Evolutionary conservation across 2,797 vertebrate genomes (phyloP).

Genomic region (Sibirionetta formosa): DNA sequence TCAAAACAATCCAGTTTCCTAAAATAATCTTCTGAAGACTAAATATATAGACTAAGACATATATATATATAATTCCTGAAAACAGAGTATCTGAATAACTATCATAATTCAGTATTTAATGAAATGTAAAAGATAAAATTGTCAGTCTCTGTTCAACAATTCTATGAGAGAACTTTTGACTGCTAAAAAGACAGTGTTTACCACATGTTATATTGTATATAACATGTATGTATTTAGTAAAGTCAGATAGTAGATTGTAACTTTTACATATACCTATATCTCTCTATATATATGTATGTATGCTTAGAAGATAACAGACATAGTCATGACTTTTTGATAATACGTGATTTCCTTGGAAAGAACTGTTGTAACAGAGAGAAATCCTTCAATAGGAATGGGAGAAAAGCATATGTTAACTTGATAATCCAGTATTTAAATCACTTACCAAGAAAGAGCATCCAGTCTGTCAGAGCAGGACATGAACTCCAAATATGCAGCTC

Average conservation of each 20-base stretch:
- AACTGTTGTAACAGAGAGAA: rapidly evolving
- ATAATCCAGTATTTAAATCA: neutral
- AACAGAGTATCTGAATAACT: neutral
- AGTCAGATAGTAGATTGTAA: neutral
- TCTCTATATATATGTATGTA: neutral
- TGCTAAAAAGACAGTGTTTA: rapidly evolving
- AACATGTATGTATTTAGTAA: neutral
- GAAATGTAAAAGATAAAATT: neutral
- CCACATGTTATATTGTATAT: rapidly evolving
- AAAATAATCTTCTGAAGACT: neutral
- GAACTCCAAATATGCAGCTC: neutral
- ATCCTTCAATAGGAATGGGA: neutral
- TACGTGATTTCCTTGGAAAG: rapidly evolving
- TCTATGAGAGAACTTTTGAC: neutral
- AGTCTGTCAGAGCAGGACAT: rapidly evolving
- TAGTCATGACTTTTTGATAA: neutral
- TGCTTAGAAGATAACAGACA: neutral
- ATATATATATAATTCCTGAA: neutral
- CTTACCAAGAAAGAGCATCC: neutral
- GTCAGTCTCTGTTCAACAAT: neutral
- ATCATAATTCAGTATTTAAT: neutral
- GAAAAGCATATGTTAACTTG: neutral
- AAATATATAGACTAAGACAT: neutral
- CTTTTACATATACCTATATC: no score
- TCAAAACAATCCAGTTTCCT: neutral